Conservation (phyloP, 1,140 invertebrate genomes). For the Ctenoplectra terminalis region DNA sequence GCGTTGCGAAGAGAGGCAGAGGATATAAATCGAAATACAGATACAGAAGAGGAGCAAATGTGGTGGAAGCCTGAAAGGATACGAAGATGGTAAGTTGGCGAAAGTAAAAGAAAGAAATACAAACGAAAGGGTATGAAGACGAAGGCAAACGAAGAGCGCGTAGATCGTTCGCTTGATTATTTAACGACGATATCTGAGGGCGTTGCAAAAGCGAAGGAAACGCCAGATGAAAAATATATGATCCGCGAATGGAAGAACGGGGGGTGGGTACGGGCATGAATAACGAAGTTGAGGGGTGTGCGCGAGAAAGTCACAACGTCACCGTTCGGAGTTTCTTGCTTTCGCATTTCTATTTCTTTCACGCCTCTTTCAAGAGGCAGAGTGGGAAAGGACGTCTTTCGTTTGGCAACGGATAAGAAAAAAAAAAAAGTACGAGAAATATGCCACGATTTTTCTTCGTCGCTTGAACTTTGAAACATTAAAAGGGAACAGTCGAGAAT, state of each 20-base stretch:
- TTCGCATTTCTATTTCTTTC: conserved; percentile 33
- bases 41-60: background rate
- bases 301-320: conserved; percentile 47
- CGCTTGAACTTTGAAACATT: conserved; percentile 7
- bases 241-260: conserved; percentile 42
- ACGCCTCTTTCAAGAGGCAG: background rate
- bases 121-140: no score
- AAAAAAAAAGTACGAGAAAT: conserved; percentile 13
- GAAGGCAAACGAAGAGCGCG: conserved; percentile 24
- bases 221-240: conserved; percentile 57
- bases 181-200: conserved; percentile 54
- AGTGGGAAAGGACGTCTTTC: conserved; percentile 6
- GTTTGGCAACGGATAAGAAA: background rate
- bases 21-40: conserved; percentile 3
- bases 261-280: conserved; percentile 30
- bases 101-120: background rate
- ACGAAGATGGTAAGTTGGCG: background rate
- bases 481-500: conserved; percentile 9
- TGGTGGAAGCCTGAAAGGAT: background rate
- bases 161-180: conserved; percentile 47
- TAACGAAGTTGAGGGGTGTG: conserved; percentile 23
- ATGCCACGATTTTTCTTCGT: conserved; percentile 25
- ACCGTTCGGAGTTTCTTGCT: conserved; percentile 34
- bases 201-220: conserved; percentile 45
- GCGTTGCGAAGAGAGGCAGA: background rate